Evolutionary conservation across 2,888 invertebrate genomes (phyloP), one percentile per base, ranked within the genome.

Genomic region (Troilus luridus): DNA sequence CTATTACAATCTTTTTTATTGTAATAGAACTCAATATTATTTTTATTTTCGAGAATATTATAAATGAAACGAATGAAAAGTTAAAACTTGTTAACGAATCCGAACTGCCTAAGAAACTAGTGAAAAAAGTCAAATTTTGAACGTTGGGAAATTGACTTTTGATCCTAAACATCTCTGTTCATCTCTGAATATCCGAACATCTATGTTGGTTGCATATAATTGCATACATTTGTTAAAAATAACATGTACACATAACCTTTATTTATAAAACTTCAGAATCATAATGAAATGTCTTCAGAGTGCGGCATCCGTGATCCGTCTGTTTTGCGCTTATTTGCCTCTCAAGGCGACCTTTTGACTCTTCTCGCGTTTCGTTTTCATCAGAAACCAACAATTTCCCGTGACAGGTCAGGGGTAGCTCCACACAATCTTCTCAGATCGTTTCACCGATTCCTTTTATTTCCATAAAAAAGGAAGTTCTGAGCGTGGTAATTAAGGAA

Each of bases 371-470:
- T 85, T 58, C 21, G 54, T 56, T 85, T 85, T 24, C 85, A 56
- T 17, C 72, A 41, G 72, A 9, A 85, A 56, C 85, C 85, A 56
- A 58, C 56, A 85, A 85, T 85, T 85, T 85, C 11, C 41, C 85
- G 11, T 85, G 85, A 85, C 85, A 85, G 85, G 85, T 85, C 85
- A 85, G 56, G 85, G 85, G 85, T 85, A 85, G 85, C 3, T 21
- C 19, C 56, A 17, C 85, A 85, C 19, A 56, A 54, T 27, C 77
- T 19, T 77, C 77, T 24, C 11, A 11, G 11, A 64, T 17, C 72
- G 41, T 41, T 41, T 77, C 72, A 12, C 41, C 41, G 7, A 41
- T 17, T n/a, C 56, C 56, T 58, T 56, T 81, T 41, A 41, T 58
- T 85, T 56, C 56, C 12, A n/a, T 19, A 11, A 85, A 85, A 85